Percentiles rank a stretch among this genome's conserved stretches.
phyloP scores from a whole-genome alignment of 2,888 invertebrate species.

The Thysanoteuthis rhombus region DNA sequence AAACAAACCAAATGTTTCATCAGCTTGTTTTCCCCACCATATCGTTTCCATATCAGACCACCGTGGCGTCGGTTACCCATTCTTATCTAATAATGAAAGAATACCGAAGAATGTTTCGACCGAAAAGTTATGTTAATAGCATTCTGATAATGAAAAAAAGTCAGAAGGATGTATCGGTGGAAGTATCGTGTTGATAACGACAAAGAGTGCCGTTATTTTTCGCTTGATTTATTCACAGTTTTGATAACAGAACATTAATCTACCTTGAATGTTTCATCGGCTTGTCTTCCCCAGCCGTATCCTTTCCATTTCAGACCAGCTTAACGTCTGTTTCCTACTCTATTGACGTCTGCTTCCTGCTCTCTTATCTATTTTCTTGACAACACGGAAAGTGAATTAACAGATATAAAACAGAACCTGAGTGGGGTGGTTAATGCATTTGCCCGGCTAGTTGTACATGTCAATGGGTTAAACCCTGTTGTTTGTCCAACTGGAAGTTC shows the following conservation, averaged over 20 bases:
- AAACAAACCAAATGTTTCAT: no score
- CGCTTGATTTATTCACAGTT: background rate
- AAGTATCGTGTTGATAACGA: no score
- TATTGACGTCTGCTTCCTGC: background rate
- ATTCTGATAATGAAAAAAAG: no score
- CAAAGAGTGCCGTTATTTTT: no score
- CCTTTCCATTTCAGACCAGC: background rate
- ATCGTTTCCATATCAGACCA: no score
- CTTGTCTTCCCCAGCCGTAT: background rate
- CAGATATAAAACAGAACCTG: background rate
- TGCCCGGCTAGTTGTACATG: background rate
- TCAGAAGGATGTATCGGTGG: no score
- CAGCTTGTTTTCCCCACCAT: no score
- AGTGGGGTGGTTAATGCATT: background rate
- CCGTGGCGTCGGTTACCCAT: no score
- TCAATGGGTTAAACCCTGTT: background rate
- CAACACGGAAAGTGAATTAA: background rate
- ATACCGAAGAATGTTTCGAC: background rate
- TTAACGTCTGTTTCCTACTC: background rate
- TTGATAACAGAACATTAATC: background rate
- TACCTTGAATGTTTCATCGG: background rate
- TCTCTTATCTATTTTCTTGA: background rate
- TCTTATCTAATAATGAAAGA: background rate
- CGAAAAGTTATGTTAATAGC: background rate
- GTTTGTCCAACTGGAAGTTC: background rate